phyloP scores from a whole-genome alignment of 2,113 vertebrate genomes.

The Melanocharis versteri region DNA sequence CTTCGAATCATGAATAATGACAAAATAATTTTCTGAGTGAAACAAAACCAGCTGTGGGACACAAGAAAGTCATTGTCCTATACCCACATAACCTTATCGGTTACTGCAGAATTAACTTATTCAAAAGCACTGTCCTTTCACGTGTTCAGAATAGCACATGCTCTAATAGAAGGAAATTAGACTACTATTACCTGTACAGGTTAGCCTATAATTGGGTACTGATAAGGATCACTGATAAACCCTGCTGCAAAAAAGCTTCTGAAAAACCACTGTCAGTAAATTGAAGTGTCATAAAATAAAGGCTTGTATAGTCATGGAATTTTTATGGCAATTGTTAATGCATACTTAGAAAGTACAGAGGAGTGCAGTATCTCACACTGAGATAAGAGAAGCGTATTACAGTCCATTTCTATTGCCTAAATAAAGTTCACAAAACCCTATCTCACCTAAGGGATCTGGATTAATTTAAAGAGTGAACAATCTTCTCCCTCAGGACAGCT shows the following conservation, averaged over 20 bases:
- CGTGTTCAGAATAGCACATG: background rate
- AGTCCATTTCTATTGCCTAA: background rate
- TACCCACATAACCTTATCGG: background rate
- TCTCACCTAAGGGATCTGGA: background rate
- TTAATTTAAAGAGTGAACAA: background rate
- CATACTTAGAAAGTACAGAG: background rate
- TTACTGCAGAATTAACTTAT: background rate
- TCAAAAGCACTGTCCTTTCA: background rate
- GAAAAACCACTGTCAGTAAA: background rate
- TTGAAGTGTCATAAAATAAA: background rate
- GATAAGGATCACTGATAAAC: background rate
- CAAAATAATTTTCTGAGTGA: background rate
- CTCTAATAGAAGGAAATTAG: background rate
- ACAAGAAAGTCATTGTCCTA: background rate
- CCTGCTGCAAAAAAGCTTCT: background rate
- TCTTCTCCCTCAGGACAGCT: background rate
- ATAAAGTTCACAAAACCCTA: background rate
- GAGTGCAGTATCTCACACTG: background rate
- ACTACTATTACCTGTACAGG: background rate
- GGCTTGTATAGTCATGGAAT: background rate
- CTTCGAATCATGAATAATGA: background rate
- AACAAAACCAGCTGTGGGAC: background rate
- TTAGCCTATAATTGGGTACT: background rate
- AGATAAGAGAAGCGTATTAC: background rate
- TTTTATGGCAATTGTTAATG: background rate